Conservation (phyloP, 2,113 vertebrate species). For the Microcebus jonahi region DNA sequence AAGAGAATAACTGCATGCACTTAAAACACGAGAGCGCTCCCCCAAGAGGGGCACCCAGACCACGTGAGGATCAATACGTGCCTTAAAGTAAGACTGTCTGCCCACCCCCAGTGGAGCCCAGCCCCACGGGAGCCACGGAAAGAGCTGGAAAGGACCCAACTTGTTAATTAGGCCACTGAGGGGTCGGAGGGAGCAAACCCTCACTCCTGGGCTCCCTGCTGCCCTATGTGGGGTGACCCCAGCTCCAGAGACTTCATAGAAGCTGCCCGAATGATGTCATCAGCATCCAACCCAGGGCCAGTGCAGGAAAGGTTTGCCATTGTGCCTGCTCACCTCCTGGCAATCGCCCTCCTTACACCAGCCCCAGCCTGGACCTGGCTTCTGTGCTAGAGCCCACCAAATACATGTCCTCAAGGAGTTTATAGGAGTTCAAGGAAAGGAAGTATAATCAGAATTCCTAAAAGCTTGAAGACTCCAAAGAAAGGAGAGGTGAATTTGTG, state of each 20-base stretch:
- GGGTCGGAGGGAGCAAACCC: slow-evolving; percentile 35
- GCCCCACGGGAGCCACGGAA: slow-evolving; percentile 77
- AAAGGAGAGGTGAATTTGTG: neutral
- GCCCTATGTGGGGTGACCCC: slow-evolving; percentile 73
- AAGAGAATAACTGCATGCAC: slow-evolving; percentile 92
- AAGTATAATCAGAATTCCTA: neutral
- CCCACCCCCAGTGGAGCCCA: slow-evolving; percentile 84
- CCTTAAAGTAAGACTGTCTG: slow-evolving; percentile 92
- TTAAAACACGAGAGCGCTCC: slow-evolving; percentile 89
- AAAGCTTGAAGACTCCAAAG: neutral
- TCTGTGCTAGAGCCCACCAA: neutral
- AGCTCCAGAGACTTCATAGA: slow-evolving; percentile 76
- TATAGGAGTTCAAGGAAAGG: neutral
- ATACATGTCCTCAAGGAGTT: neutral
- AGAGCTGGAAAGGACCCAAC: slow-evolving; percentile 85
- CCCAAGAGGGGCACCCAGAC: slow-evolving; percentile 85
- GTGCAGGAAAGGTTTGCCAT: neutral
- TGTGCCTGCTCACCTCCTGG: neutral
- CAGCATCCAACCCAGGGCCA: neutral
- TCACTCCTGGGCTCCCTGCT: slow-evolving; percentile 29
- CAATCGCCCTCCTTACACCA: neutral
- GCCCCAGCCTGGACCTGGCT: neutral
- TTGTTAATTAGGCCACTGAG: slow-evolving; percentile 89
- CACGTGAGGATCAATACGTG: slow-evolving; percentile 87
- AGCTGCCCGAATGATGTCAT: slow-evolving; percentile 62